Evolutionary conservation across 2,888 invertebrate genomes (phyloP), one percentile per base, ranked within the genome.

Genomic region (Petrophora chlorosata): DNA sequence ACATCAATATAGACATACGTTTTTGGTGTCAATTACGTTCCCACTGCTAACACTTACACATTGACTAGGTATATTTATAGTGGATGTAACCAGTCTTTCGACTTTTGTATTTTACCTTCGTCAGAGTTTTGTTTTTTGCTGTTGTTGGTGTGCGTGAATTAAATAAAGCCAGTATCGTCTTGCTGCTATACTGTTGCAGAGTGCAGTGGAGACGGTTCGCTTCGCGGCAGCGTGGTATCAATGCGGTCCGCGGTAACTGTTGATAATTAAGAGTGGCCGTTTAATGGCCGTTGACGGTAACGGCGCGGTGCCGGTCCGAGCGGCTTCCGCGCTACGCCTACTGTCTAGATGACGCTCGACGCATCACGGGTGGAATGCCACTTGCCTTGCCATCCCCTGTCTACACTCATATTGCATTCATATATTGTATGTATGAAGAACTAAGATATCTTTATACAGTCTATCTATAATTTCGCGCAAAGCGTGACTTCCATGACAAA

Each of bases 181-280:
- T 30, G 10, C 8, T 8, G 34, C 30, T 17, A 35, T 41, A 41
- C 35, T 36, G 30, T 26, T 36, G 10, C 13, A 41, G 2, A 3
- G 14, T 8, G 22, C 15, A 16, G 13, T 5, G 64, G 62, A 50
- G 60, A 68, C 62, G 65, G 72, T 68, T 57, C 50, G 63, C 65
- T 70, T 66, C 58, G 63, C 65, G 61, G 73, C 53, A 66, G 65
- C 76, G 61, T 69, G 73, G 64, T 71, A 72, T 65, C 69, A 66
- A 62, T 65, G 74, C 67, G 67, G 76, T 75, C 61, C 67, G 65
- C 70, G 65, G 70, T 86, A 89, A 88, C 89, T 87, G 89, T 89
- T 85, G 79, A 81, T 88, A 87, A 88, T 89, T 87, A 89, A 85
- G 79, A 82, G 79, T 77, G 76, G 81, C 81, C 76, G 75, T 72